Conservation (phyloP, 2,797 vertebrate genomes). For the Darevskia mixta region DNA sequence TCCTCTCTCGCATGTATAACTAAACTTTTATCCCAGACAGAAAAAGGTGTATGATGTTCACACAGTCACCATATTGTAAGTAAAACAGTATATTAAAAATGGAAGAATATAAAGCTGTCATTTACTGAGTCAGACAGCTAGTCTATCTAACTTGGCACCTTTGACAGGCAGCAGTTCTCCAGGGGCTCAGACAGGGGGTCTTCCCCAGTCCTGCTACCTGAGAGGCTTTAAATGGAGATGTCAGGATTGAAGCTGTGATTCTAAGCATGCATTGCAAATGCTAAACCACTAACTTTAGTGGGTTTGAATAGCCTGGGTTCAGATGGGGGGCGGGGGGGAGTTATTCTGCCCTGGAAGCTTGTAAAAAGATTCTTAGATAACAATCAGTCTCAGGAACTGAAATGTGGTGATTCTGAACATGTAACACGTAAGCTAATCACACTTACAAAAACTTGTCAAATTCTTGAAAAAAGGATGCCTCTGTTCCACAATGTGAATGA, state of each 20-base stretch:
- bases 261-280: background rate
- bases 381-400: no score
- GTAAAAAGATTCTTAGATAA: background rate
- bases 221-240: background rate
- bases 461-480: background rate
- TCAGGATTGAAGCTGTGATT: background rate
- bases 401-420: background rate
- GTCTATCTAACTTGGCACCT: background rate
- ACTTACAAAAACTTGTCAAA: background rate
- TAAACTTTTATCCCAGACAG: no score
- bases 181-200: background rate
- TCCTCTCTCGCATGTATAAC: no score
- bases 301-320: background rate
- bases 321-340: background rate
- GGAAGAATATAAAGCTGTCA: background rate
- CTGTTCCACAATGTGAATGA: conserved; percentile 18
- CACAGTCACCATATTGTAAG: no score
- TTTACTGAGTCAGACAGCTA: background rate
- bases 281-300: background rate
- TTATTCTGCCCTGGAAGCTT: background rate
- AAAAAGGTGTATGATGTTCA: no score
- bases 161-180: background rate
- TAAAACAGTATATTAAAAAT: background rate
- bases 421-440: background rate
- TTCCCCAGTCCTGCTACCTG: background rate